Evolutionary conservation across 2,113 vertebrate species (phyloP).

Genomic region (Cephalopholis sonnerati): DNA sequence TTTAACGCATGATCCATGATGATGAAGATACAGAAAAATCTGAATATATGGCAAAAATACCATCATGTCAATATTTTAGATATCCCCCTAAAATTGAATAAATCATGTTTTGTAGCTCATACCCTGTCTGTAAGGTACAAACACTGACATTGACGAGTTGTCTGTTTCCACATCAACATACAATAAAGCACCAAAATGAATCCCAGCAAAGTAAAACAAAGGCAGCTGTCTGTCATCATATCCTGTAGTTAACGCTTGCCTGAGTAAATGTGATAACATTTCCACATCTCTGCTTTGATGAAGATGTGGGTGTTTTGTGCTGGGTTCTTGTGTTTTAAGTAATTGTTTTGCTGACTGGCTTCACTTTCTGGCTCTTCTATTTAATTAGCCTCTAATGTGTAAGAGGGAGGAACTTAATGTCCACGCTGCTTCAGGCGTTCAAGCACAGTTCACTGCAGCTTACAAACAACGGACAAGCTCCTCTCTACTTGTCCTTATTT

Average conservation of each 20-base stretch:
- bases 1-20: too few species aligned
- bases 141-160: too few species aligned
- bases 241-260: background rate
- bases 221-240: background rate
- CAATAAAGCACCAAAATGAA: background rate
- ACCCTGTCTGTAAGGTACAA: too few species aligned
- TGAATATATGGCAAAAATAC: too few species aligned
- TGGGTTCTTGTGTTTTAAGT: slow-evolving; percentile 2
- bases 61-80: too few species aligned
- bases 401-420: slow-evolving; percentile 45
- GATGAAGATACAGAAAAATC: too few species aligned
- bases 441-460: slow-evolving; percentile 16
- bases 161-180: background rate
- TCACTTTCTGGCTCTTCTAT: slow-evolving; percentile 20
- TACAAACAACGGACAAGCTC: slow-evolving; percentile 2
- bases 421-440: slow-evolving; percentile 28
- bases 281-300: background rate
- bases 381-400: slow-evolving; percentile 44
- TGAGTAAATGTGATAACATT: slow-evolving; percentile 4
- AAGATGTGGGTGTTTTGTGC: slow-evolving; percentile 22
- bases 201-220: background rate
- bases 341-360: slow-evolving; percentile 22
- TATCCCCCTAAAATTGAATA: too few species aligned
- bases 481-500: background rate
- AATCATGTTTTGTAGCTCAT: too few species aligned